Percentiles rank a stretch among this genome's conserved stretches.
These are phyloP conservation scores for Larimichthys crocea DNA, from an alignment of 2,113 vertebrate genomes.

Conservation along the genomic window DNA sequence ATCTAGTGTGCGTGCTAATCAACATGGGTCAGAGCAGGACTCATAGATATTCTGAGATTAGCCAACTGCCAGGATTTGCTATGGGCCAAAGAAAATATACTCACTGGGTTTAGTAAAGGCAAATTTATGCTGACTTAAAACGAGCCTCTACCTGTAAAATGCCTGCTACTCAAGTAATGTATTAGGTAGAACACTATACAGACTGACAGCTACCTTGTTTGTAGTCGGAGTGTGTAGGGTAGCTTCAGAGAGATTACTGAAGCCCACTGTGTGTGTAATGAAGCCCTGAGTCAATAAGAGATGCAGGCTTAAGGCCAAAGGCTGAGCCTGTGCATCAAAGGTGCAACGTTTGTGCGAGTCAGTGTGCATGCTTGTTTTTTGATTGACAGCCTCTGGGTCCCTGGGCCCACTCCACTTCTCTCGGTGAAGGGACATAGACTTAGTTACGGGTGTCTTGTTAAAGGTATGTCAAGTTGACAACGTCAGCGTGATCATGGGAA, in stretches of 20 bases:
- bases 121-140: conserved; percentile 56
- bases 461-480: conserved; percentile 74
- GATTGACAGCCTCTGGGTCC: conserved; percentile 69
- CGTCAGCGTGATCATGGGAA: conserved; percentile 74
- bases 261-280: conserved; percentile 82
- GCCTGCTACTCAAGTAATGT: conserved; percentile 48
- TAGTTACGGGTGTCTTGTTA: conserved; percentile 76
- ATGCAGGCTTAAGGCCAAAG: conserved; percentile 78
- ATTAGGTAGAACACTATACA: conserved; percentile 44
- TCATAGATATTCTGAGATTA: conserved; percentile 34
- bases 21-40: conserved; percentile 28
- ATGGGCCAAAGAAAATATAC: conserved; percentile 36
- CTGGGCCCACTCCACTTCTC: conserved; percentile 40
- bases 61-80: conserved; percentile 31
- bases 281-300: conserved; percentile 80
- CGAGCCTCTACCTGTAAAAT: conserved; percentile 52
- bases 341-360: conserved; percentile 34
- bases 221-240: conserved; percentile 69
- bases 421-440: conserved; percentile 56
- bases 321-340: conserved; percentile 64
- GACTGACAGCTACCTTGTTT: conserved; percentile 77
- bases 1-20: background rate
- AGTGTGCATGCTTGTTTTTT: conserved; percentile 43
- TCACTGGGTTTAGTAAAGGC: conserved; percentile 23
- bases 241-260: conserved; percentile 80